A percentile compares a stretch with the other conserved stretches of the same genome.
phyloP scores from a whole-genome alignment of 1,140 invertebrate genomes.

The Coptotermes formosanus region DNA sequence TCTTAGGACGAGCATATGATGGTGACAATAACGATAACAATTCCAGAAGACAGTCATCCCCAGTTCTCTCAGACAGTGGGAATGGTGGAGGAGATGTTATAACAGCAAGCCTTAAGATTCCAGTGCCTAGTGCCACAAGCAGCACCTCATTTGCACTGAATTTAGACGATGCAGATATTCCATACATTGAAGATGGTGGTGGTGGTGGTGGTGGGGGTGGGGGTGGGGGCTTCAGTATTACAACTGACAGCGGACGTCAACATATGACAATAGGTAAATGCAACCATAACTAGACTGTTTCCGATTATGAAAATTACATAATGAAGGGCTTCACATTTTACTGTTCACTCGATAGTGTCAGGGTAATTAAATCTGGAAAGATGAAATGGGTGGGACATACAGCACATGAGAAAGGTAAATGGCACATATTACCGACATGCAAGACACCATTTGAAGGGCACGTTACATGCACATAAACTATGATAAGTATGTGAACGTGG shows the following conservation, averaged over 20 bases:
- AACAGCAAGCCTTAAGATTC: constrained; percentile 77
- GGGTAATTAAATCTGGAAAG: too few relatives aligned
- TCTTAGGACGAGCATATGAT: background rate
- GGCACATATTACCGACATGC: too few relatives aligned
- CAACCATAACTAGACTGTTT: background rate
- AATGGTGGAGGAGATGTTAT: constrained; percentile 59
- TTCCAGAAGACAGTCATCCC: constrained; percentile 17
- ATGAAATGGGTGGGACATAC: too few relatives aligned
- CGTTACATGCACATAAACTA: too few relatives aligned
- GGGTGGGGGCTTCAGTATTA: background rate
- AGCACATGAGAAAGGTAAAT: too few relatives aligned
- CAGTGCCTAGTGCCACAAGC: constrained; percentile 48
- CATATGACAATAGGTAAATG: constrained; percentile 43
- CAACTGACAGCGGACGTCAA: constrained; percentile 44
- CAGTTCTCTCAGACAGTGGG: background rate
- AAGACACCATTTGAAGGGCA: too few relatives aligned
- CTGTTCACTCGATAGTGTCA: too few relatives aligned
- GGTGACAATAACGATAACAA: background rate
- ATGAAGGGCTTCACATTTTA: too few relatives aligned
- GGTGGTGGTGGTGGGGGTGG: background rate
- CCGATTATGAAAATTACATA: too few relatives aligned
- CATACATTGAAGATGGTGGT: constrained; percentile 63
- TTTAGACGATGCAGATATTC: constrained; percentile 67
- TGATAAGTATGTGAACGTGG: too few relatives aligned
- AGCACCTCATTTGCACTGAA: constrained; percentile 46